phyloP scores from a whole-genome alignment of 2,797 vertebrate genomes.

The Aselliscus stoliczkanus region DNA sequence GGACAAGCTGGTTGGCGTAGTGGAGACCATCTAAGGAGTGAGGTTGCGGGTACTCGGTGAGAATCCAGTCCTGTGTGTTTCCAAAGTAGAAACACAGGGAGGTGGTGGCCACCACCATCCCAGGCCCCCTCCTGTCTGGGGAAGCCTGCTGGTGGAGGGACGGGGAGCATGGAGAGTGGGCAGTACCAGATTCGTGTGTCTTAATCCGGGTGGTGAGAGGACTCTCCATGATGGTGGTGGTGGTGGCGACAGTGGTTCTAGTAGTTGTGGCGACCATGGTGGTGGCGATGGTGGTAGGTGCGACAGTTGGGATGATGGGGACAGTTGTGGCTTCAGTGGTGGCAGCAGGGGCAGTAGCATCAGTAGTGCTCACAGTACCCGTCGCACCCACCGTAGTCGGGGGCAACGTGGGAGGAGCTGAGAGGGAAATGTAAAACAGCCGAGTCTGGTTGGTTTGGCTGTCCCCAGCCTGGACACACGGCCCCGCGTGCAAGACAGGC shows the following conservation, averaged over 20 bases:
- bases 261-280: constrained; percentile 73
- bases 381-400: constrained; percentile 81
- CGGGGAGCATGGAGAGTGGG: not conserved
- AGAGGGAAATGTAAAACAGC: constrained; percentile 82
- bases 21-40: not conserved
- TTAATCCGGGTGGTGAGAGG: constrained; percentile 74
- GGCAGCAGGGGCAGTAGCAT: constrained; percentile 80
- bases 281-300: constrained; percentile 60
- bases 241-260: constrained; percentile 68
- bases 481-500: constrained; percentile 59
- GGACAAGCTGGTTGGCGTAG: no score
- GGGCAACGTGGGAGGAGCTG: constrained; percentile 80
- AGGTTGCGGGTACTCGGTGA: not conserved
- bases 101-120: not conserved
- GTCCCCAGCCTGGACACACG: not conserved
- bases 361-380: constrained; percentile 75
- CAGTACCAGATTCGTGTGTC: constrained; percentile 83
- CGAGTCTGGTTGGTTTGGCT: constrained; percentile 8
- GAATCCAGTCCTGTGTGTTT: not conserved
- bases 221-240: constrained; percentile 75
- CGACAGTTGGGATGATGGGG: constrained; percentile 76
- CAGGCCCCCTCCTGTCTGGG: not conserved
- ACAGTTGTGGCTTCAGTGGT: constrained; percentile 80
- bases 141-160: not conserved
- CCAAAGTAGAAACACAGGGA: not conserved